phyloP scores from a whole-genome alignment of 2,888 invertebrate species.

The Choreutis nemorana region DNA sequence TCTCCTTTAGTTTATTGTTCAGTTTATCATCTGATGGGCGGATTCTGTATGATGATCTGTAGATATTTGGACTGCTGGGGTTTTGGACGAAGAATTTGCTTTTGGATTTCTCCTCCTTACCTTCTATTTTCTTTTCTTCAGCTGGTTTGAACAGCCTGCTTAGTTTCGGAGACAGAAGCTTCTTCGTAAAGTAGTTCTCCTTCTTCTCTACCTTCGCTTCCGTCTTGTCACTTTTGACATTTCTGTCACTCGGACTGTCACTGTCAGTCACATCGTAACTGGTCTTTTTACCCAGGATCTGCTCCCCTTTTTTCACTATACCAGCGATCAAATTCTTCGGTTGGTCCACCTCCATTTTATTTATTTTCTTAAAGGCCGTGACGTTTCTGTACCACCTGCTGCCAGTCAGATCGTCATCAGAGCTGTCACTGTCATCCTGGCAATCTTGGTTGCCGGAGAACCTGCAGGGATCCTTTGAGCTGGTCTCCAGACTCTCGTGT shows the following conservation, averaged over 20 bases:
- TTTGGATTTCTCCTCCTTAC: slow-evolving; percentile 36
- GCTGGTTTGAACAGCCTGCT: slow-evolving; percentile 44
- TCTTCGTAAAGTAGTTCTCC: slow-evolving; percentile 41
- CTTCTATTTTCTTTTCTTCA: slow-evolving; percentile 23
- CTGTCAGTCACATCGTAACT: slow-evolving; percentile 38
- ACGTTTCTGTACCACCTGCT: slow-evolving; percentile 24
- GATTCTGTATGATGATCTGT: slow-evolving; percentile 31
- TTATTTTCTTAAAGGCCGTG: slow-evolving; percentile 17
- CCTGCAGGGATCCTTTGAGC: slow-evolving; percentile 29
- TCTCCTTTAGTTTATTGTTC: slow-evolving; percentile 14
- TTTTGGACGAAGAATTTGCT: slow-evolving; percentile 52
- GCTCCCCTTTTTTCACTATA: slow-evolving; percentile 10
- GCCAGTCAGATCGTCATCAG: slow-evolving; percentile 20
- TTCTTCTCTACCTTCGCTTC: slow-evolving; percentile 24
- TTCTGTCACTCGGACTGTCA: no score
- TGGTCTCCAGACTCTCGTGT: slow-evolving; percentile 41
- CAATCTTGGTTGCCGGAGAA: slow-evolving; percentile 37
- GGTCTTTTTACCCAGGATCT: slow-evolving; percentile 21
- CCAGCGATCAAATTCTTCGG: slow-evolving; percentile 18
- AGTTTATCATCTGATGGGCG: slow-evolving; percentile 23
- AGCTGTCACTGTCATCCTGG: slow-evolving; percentile 17
- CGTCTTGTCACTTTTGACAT: slow-evolving; percentile 20
- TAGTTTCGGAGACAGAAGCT: slow-evolving; percentile 47
- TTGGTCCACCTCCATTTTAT: slow-evolving; percentile 25
- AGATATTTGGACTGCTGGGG: slow-evolving; percentile 32